Conservation (phyloP, 2,113 vertebrate genomes). For the Kryptolebias marmoratus region DNA sequence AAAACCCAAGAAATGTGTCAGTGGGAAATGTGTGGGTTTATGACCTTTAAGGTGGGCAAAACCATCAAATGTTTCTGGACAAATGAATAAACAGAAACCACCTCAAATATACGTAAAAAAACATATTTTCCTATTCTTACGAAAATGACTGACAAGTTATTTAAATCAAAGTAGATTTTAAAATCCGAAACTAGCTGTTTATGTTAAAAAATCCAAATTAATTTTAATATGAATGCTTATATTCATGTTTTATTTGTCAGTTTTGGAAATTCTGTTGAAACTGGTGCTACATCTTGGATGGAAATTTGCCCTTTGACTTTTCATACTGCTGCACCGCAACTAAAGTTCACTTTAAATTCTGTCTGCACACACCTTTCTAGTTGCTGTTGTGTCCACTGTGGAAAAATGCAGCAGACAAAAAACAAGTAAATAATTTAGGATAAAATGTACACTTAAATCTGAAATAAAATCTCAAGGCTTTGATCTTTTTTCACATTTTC, state of each 20-base stretch:
- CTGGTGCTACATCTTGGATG: neutral
- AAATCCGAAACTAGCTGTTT: neutral
- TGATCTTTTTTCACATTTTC: constrained; percentile 1
- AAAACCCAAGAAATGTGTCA: too few relatives aligned
- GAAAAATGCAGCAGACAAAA: neutral
- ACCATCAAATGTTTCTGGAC: too few relatives aligned
- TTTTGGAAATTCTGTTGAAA: neutral
- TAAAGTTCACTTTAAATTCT: neutral
- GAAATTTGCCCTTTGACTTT: neutral
- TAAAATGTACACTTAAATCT: neutral
- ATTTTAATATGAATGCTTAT: neutral
- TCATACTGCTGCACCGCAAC: too few relatives aligned
- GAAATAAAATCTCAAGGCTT: neutral
- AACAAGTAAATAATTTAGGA: neutral
- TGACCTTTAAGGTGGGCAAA: too few relatives aligned
- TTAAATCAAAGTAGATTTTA: too few relatives aligned
- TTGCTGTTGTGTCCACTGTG: neutral
- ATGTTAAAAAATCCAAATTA: neutral
- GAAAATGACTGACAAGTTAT: too few relatives aligned
- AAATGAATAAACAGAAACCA: too few relatives aligned
- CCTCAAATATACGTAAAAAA: too few relatives aligned
- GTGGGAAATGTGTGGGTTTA: too few relatives aligned
- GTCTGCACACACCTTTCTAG: neutral
- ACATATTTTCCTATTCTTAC: too few relatives aligned
- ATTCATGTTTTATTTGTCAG: neutral